Conservation (phyloP, 2,888 invertebrate species). For the Lycophotia porphyrea region DNA sequence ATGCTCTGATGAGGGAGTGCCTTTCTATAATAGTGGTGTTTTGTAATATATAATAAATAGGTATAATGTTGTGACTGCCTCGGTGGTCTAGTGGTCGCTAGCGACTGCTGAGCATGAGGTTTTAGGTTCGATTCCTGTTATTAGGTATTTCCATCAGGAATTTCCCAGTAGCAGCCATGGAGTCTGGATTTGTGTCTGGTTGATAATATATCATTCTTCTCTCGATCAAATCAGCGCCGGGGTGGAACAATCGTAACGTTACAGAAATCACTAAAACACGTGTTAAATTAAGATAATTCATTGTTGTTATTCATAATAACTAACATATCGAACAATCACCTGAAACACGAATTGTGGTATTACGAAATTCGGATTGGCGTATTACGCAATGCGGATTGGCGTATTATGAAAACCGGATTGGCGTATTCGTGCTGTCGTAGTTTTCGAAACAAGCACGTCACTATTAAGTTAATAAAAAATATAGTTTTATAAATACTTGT, state of each 20-base stretch:
- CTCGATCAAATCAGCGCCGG: no score
- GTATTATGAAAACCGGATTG: slow-evolving; percentile 32
- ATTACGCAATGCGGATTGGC: slow-evolving; percentile 36
- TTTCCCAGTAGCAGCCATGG: not conserved
- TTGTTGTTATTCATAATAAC: slow-evolving; percentile 20
- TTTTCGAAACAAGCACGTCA: slow-evolving; percentile 14
- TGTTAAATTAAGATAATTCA: slow-evolving; percentile 29
- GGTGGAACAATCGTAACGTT: not conserved
- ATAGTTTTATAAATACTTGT: slow-evolving; percentile 45
- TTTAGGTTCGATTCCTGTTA: not conserved
- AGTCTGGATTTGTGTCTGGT: not conserved
- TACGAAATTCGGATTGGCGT: slow-evolving; percentile 33
- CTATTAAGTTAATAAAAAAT: slow-evolving; percentile 10
- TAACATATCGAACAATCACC: slow-evolving; percentile 46
- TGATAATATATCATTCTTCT: no score
- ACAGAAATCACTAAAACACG: not conserved
- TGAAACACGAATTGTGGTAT: slow-evolving; percentile 29
- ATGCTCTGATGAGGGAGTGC: not conserved
- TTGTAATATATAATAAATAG: not conserved
- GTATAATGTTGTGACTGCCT: not conserved
- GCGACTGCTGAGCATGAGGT: not conserved
- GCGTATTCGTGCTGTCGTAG: slow-evolving; percentile 25
- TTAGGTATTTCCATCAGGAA: not conserved
- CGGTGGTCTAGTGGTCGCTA: not conserved
- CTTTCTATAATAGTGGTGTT: not conserved